Evolutionary conservation across 2,113 vertebrate species (phyloP).

Genomic region (Oostethus manadensis): DNA sequence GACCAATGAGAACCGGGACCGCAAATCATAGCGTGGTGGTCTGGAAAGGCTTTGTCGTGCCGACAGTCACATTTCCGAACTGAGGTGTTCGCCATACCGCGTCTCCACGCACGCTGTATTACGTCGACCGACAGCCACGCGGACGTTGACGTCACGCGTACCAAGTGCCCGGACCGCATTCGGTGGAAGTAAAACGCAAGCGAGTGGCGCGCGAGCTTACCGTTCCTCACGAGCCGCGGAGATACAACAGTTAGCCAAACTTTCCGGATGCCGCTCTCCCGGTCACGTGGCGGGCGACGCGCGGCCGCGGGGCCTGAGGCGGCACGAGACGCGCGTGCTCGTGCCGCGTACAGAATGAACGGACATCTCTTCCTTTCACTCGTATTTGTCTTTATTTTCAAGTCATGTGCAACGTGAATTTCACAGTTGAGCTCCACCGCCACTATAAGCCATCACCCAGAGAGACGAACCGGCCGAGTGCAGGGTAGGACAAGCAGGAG

Average conservation of each 20-base stretch:
- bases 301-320: background rate
- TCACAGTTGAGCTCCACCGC: conserved; percentile 79
- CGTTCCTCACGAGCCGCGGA: conserved; percentile 3
- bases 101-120: too few species aligned
- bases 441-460: conserved; percentile 62
- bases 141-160: too few species aligned
- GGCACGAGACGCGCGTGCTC: background rate
- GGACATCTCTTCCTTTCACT: conserved; percentile 29
- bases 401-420: conserved; percentile 80
- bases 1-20: background rate
- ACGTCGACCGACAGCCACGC: too few species aligned
- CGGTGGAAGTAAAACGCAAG: too few species aligned
- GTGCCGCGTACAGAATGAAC: background rate
- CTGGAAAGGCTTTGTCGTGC: background rate
- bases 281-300: conserved; percentile 37
- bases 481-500: conserved; percentile 38
- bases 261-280: conserved; percentile 5
- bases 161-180: too few species aligned
- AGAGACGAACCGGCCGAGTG: conserved; percentile 48
- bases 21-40: background rate
- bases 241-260: background rate
- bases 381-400: conserved; percentile 76
- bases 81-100: too few species aligned
- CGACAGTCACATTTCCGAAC: background rate
- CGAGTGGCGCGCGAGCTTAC: too few species aligned